Percentiles rank a stretch among this genome's conserved stretches.
Conservation (phyloP, 1,140 invertebrate species). For the Formica exsecta region DNA sequence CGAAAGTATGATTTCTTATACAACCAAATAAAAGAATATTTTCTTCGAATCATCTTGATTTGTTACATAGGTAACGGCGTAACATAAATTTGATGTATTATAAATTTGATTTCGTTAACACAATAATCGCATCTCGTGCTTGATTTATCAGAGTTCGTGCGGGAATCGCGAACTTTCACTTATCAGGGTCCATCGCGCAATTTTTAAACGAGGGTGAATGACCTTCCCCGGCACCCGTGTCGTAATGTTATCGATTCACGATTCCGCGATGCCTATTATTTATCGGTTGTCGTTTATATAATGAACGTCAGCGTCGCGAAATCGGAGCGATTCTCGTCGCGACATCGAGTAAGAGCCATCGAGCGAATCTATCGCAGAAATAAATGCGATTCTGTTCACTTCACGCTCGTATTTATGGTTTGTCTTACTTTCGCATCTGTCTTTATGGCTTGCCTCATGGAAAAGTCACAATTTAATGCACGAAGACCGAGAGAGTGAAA, state of each 20-base stretch:
- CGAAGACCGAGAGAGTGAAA: conserved; percentile 49
- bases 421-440: conserved; percentile 59
- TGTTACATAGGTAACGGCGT: not conserved
- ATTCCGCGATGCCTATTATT: conserved; percentile 51
- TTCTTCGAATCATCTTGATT: not conserved
- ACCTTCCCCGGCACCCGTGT: conserved; percentile 22
- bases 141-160: conserved; percentile 48
- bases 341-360: conserved; percentile 1
- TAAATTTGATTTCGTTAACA: not conserved
- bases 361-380: conserved; percentile 33
- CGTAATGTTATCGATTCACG: conserved; percentile 44
- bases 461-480: conserved; percentile 31
- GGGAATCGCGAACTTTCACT: conserved; percentile 52
- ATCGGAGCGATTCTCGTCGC: conserved; percentile 26
- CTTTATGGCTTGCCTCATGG: not conserved
- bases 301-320: conserved; percentile 39
- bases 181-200: conserved; percentile 54
- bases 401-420: conserved; percentile 45
- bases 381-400: conserved; percentile 50
- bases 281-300: conserved; percentile 50
- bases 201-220: conserved; percentile 57
- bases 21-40: not conserved
- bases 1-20: not conserved
- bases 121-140: not conserved
- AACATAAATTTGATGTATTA: too few species aligned